Evolutionary conservation across 1,140 invertebrate species (phyloP).

Genomic region (Battus philenor): DNA sequence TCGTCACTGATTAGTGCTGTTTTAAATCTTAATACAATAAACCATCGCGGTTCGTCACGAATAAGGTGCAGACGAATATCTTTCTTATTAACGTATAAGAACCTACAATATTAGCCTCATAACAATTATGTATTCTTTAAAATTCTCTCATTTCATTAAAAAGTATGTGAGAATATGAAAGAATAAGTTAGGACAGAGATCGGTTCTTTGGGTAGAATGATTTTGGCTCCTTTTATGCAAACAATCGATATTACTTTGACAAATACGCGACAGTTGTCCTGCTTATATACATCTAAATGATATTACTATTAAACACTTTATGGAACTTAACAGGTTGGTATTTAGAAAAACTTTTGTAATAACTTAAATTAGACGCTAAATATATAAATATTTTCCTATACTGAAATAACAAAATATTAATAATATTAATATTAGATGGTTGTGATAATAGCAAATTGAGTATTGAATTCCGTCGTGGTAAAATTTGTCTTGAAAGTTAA

Average conservation of each 20-base stretch:
- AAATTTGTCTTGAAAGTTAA: too few relatives aligned
- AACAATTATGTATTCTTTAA: constrained; percentile 5
- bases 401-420: constrained; percentile 16
- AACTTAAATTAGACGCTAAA: constrained; percentile 11
- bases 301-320: constrained; percentile 1
- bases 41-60: constrained; percentile 19
- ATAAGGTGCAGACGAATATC: constrained; percentile 4
- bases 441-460: too few relatives aligned
- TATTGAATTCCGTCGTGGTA: too few relatives aligned
- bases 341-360: not conserved
- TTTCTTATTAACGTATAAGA: constrained; percentile 3
- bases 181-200: constrained; percentile 9
- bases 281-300: too few relatives aligned
- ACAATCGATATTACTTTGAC: too few relatives aligned
- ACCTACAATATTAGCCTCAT: constrained; percentile 8
- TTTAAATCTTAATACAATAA: constrained; percentile 16
- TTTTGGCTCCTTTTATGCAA: not conserved
- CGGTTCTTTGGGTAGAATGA: constrained; percentile 4
- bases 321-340: constrained; percentile 2
- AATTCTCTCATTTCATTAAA: constrained; percentile 6
- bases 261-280: too few relatives aligned
- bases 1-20: constrained; percentile 23
- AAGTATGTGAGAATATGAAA: constrained; percentile 7
- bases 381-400: constrained; percentile 15
- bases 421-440: too few relatives aligned